Conservation (phyloP, 2,888 invertebrate genomes). For the Acleris cristana region DNA sequence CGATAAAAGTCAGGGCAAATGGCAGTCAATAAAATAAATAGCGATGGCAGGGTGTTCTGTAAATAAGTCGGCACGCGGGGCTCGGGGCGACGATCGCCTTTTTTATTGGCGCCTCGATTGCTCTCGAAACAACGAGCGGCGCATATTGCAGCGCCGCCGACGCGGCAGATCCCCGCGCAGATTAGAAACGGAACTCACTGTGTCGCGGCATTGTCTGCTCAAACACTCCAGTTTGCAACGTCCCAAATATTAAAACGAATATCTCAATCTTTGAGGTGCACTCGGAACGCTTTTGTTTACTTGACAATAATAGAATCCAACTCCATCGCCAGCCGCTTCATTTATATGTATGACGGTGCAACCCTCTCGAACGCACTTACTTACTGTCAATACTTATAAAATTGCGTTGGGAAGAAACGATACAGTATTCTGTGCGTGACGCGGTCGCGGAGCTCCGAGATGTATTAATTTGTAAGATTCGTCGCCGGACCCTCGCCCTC, state of each 20-base stretch:
- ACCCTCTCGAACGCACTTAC: slow-evolving; percentile 53
- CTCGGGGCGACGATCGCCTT: slow-evolving; percentile 82
- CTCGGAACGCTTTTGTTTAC: slow-evolving; percentile 32
- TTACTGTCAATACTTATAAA: slow-evolving; percentile 60
- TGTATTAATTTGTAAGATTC: slow-evolving; percentile 84
- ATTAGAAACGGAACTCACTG: slow-evolving; percentile 71
- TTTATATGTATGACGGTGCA: slow-evolving; percentile 38
- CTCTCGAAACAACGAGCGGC: slow-evolving; percentile 79
- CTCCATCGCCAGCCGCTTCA: slow-evolving; percentile 18
- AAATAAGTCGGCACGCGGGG: slow-evolving; percentile 76
- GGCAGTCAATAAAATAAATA: slow-evolving; percentile 84
- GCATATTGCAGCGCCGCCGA: slow-evolving; percentile 74
- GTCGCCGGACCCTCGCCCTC: slow-evolving; percentile 75
- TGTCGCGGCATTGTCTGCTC: slow-evolving; percentile 55
- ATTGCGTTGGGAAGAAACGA: slow-evolving; percentile 64
- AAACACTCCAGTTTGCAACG: slow-evolving; percentile 44
- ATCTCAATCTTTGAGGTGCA: slow-evolving; percentile 30
- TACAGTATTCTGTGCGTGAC: slow-evolving; percentile 79
- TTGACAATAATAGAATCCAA: slow-evolving; percentile 22
- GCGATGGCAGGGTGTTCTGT: slow-evolving; percentile 82
- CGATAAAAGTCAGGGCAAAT: slow-evolving; percentile 83
- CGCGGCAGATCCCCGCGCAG: slow-evolving; percentile 73
- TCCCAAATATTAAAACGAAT: slow-evolving; percentile 39
- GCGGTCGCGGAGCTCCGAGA: slow-evolving; percentile 70
- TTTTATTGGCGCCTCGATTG: slow-evolving; percentile 84